Evolutionary conservation across 2,113 vertebrate species (phyloP).

Genomic region (Trematocara zebra): DNA sequence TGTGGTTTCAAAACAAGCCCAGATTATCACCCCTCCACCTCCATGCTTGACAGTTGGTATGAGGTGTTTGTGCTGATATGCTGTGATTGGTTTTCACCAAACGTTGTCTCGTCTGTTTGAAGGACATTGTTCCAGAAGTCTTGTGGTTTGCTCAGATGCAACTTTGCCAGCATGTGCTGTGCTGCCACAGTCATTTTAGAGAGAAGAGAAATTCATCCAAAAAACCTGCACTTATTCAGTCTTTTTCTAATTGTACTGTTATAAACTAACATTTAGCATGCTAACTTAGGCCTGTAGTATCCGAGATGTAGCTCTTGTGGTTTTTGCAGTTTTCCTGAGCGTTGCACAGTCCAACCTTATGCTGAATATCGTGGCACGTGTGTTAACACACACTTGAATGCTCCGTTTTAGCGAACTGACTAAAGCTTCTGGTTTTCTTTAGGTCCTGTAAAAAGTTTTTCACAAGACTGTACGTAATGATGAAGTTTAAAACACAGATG

Average conservation of each 20-base stretch:
- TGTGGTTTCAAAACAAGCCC: neutral
- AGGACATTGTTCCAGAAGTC: neutral
- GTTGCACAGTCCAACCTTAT: neutral
- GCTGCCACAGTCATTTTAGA: neutral
- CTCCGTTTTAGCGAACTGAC: neutral
- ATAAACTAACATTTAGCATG: neutral
- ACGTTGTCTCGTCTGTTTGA: neutral
- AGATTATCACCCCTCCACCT: neutral
- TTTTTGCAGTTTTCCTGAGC: neutral
- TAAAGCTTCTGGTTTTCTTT: neutral
- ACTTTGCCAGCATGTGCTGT: neutral
- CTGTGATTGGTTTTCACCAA: neutral
- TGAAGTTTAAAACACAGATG: neutral
- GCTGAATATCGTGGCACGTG: neutral
- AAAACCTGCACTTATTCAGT: neutral
- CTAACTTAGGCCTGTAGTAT: neutral
- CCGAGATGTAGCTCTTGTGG: neutral
- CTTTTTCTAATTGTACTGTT: neutral
- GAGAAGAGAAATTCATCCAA: neutral
- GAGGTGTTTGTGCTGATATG: neutral
- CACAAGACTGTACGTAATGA: neutral
- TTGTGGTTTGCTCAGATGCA: neutral
- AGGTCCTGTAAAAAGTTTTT: neutral
- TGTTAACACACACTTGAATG: neutral
- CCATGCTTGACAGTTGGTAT: neutral